Evolutionary conservation across 2,888 invertebrate species (phyloP).

Genomic region (Sussaba pulchella): DNA sequence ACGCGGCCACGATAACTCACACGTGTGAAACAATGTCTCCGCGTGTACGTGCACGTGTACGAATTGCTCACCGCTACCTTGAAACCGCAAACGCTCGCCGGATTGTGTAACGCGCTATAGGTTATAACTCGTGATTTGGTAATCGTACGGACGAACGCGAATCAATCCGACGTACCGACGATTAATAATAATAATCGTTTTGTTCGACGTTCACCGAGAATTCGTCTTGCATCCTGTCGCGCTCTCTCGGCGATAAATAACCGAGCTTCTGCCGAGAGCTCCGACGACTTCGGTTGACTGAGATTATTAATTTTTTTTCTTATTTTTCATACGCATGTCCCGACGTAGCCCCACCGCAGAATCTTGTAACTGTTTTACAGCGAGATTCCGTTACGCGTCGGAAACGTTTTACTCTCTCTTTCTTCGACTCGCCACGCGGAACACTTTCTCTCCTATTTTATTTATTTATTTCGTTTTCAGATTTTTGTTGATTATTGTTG

Average conservation of each 20-base stretch:
- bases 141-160: slow-evolving; percentile 51
- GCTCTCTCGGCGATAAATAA: slow-evolving; percentile 7
- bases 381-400: slow-evolving; percentile 42
- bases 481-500: neutral
- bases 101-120: slow-evolving; percentile 59
- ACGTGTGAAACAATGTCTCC: slow-evolving; percentile 12
- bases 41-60: neutral
- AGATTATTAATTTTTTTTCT: too few relatives aligned
- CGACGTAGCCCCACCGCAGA: neutral
- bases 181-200: slow-evolving; percentile 65
- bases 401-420: slow-evolving; percentile 22
- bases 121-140: slow-evolving; percentile 32
- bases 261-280: neutral
- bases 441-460: slow-evolving; percentile 51
- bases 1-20: neutral
- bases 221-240: slow-evolving; percentile 50
- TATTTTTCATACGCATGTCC: too few relatives aligned
- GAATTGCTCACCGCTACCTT: slow-evolving; percentile 49
- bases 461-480: neutral
- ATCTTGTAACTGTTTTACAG: neutral
- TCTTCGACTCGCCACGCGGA: slow-evolving; percentile 40
- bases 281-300: too few relatives aligned
- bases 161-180: slow-evolving; percentile 57
- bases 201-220: slow-evolving; percentile 36
- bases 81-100: slow-evolving; percentile 40